phyloP scores from a whole-genome alignment of 2,888 invertebrate species.

The Parnassius orleans region DNA sequence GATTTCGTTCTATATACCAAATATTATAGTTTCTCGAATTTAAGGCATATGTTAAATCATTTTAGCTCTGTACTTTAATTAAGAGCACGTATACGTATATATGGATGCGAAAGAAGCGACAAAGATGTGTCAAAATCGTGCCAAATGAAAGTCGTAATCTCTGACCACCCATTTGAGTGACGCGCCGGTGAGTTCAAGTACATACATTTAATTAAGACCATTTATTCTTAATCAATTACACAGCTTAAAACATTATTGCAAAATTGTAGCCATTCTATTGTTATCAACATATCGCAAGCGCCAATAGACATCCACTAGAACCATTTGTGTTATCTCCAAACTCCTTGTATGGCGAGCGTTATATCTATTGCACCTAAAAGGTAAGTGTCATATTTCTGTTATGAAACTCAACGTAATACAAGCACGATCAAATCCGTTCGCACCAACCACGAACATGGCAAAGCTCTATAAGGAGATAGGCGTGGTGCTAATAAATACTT shows the following conservation, averaged over 20 bases:
- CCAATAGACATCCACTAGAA: constrained; percentile 5
- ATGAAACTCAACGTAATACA: constrained; percentile 14
- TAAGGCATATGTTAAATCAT: too few species aligned
- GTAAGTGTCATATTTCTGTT: constrained; percentile 24
- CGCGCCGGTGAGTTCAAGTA: too few species aligned
- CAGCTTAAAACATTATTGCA: neutral
- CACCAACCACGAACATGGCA: constrained; percentile 20
- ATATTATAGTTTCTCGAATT: too few species aligned
- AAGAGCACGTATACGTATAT: too few species aligned
- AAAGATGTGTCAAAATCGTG: too few species aligned
- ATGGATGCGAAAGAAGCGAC: too few species aligned
- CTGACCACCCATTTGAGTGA: too few species aligned
- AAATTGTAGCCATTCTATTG: neutral
- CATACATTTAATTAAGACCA: too few species aligned
- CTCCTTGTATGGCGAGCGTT: constrained; percentile 22
- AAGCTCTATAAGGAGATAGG: constrained; percentile 26
- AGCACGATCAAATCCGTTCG: constrained; percentile 9
- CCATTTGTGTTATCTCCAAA: constrained; percentile 3
- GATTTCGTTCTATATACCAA: too few species aligned
- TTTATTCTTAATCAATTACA: neutral
- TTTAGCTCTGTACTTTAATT: too few species aligned
- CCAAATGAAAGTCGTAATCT: too few species aligned
- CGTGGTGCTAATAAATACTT: constrained; percentile 24
- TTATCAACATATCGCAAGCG: neutral
- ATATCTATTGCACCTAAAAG: constrained; percentile 17